A percentile compares a stretch with the other conserved stretches of the same genome.
These are phyloP conservation scores for Andricus quercusramuli DNA, from an alignment of 2,888 invertebrate species.

Conservation along the genomic window DNA sequence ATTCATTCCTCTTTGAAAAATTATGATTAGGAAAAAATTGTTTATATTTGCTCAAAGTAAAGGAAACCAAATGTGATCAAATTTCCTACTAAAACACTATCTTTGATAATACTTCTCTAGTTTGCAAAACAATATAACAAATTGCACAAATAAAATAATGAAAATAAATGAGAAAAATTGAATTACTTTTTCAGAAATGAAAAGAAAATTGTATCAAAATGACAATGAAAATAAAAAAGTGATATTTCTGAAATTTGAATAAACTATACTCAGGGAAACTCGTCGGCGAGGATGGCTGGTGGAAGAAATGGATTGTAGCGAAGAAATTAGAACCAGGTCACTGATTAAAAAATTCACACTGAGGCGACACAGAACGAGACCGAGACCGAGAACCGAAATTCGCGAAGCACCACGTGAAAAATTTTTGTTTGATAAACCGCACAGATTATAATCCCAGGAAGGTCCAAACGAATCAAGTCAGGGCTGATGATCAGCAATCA, in stretches of 20 bases:
- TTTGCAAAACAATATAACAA: not conserved
- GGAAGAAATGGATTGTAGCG: constrained; percentile 6
- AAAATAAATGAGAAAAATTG: not conserved
- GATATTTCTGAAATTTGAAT: not conserved
- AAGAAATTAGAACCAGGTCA: constrained; percentile 13
- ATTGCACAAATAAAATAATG: not conserved
- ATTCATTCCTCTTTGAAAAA: not conserved
- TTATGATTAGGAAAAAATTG: not conserved
- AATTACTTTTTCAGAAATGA: not conserved
- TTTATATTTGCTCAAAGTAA: not conserved
- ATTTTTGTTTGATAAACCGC: constrained; percentile 10
- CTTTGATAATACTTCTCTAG: not conserved
- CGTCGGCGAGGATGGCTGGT: not conserved
- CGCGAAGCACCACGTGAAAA: constrained; percentile 18
- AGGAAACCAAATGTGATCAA: not conserved
- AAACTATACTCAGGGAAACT: constrained; percentile 25
- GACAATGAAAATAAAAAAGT: too few relatives aligned
- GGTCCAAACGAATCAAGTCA: not conserved
- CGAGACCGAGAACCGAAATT: not conserved
- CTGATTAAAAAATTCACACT: constrained; percentile 20
- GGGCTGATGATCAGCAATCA: constrained; percentile 28
- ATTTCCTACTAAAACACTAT: too few relatives aligned
- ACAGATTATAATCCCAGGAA: constrained; percentile 34
- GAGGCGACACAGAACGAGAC: constrained; percentile 13
- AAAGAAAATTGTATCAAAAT: not conserved